Evolutionary conservation across 2,113 vertebrate species (phyloP), one percentile per base, ranked within the genome.

Genomic region (Talpa occidentalis): DNA sequence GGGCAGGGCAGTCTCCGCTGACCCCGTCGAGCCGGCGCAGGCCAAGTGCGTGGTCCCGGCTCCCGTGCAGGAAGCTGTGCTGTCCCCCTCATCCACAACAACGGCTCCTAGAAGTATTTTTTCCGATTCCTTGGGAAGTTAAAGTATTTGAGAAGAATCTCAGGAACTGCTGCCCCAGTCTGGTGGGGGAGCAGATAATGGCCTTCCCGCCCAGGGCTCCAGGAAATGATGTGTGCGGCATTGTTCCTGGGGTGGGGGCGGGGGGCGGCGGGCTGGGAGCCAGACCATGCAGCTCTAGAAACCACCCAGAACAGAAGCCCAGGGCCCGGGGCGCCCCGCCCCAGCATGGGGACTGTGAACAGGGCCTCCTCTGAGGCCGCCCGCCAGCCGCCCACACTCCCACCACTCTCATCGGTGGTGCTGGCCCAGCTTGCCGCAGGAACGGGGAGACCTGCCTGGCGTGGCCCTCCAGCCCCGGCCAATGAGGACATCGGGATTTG

Each of bases 71-170:
- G 98, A 98, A 98, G 94, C 96, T 84, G 89, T 86, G 98, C 98
- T 98, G 98, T 96, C 98, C 97, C 96, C 97, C 98, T 98, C 98
- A 98, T 98, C 98, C 98, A 98, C 94, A 98, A 97, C 97, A 97
- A 97, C 56, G 14, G 97, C 98, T 98, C 98, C 97, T 96, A 98
- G 98, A 98, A 98, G 97, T 98, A 98, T 99, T 98, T 99, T 98
- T 98, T 99, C 98, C 98, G 98, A 99, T 98, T 98, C 98, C 97
- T 98, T 97, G 95, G 98, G 98, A 99, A 98, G 98, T 98, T 98
- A 93, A 98, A 98, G 97, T 98, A 98, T 98, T 98, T 98, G 96
- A 98, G 98, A 98, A 98, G 98, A 98, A 98, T 98, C 98, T 98
- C 98, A 98, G 98, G 98, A 98, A 99, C 98, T 98, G 98, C 98